Base-by-base conservation (phyloP, 2,113 vertebrate species). In the Carassius carassius region DNA sequence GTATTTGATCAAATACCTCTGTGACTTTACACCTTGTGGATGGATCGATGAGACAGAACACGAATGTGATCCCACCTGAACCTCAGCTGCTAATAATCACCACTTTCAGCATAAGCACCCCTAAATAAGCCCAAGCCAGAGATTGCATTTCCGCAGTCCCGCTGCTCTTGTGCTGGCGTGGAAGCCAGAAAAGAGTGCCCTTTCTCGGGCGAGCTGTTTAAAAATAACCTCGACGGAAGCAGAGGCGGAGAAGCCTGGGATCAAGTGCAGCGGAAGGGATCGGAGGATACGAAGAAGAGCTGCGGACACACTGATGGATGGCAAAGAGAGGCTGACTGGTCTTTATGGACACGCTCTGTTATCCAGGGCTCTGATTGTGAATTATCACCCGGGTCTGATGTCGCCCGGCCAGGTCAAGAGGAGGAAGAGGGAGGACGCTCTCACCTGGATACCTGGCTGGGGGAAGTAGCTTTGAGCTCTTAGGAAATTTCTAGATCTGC, bases 361-460 rank as follows among this genome's bases (percentile, higher is more conserved):
- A 19, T 32, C n/a, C 16, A 54, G 77, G 3, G 16, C 65, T 78
- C 25, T 67, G 73, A 23, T 81, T 44, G 21, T 62, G 49, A 83
- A 23, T 44, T 84, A 23, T 23, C 54, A n/a, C 3, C 56, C 77
- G 32, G 63, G 37, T 37, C 85, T 84, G 51, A 81, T 93, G 88
- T 92, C 90, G 81, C 92, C 92, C 76, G 83, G 87, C 49, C 86
- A 67, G 6, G 84, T 77, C 54, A 84, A 69, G 47, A 90, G 75
- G 62, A 87, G 87, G 84, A 91, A 89, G 87, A 91, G 75, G 58
- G 88, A 85, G 84, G 89, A 73, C 8, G 89, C 86, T 65, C 83
- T 93, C 86, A 87, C 89, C 90, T 93, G 93, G 92, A 92, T 89
- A 72, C 88, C 90, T 73, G 73, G 76, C 88, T 88, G 90, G 93